Base-by-base conservation (phyloP, 2,797 vertebrate species). In the Pelodytes ibericus region DNA sequence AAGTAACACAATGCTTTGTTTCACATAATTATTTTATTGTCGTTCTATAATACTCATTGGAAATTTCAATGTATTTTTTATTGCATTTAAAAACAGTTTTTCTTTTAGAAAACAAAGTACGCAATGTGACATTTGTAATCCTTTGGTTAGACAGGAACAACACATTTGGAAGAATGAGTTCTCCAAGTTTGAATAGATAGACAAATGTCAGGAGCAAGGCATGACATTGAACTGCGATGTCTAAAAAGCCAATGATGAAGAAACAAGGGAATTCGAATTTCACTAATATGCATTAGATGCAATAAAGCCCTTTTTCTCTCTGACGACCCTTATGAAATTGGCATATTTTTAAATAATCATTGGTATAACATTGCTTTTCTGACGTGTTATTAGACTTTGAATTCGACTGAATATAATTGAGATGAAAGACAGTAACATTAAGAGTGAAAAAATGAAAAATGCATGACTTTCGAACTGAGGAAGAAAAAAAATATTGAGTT, bases 401-500 rank as follows among this genome's bases (percentile, higher is more conserved):
- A 71, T 77, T 25, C 22, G 24, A 59, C 44, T 71, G 44, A 15
- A 77, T 64, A 44, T 71, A 77, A 77, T 65, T 64, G 60, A 59
- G 68, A 65, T 58, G 27, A 60, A 77, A 72, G 27, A 59, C 29
- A 59, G 39, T 56, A 51, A 59, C 47, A 65, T 74, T 67, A 60
- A 51, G 47, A 59, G 49, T n/a, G 22, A 60, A 22, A 72, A 58
- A 71, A 66, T 65, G 36, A 66, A 77, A 78, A 72, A 72, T 67
- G 63, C 29, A 66, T 71, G 39, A 49, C 47, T 64, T 62, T 16
- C 27, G 58, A 39, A 72, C 67, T 39, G 27, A 26, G 13, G 41
- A 25, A 72, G 27, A 18, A 60, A 78, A 77, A 25, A 65, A 57
- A 58, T 53, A 72, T 59, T 66, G 51, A 71, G 27, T 60, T 44